Percentiles rank a stretch among this genome's conserved stretches.
phyloP scores from a whole-genome alignment of 2,888 invertebrate species.

The Oscheius sp. region DNA sequence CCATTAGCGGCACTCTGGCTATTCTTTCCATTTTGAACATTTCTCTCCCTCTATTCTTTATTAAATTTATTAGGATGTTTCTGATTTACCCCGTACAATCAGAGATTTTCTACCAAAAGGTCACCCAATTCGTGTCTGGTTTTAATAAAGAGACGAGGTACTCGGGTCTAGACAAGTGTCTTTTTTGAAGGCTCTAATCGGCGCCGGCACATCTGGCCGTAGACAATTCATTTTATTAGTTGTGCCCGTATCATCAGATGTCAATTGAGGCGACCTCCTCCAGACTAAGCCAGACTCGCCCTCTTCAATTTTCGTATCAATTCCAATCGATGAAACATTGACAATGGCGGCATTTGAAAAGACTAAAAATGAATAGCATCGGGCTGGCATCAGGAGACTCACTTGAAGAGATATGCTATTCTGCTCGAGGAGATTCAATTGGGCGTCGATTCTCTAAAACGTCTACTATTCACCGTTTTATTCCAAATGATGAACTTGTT shows the following conservation, averaged over 20 bases:
- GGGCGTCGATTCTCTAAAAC: conserved; percentile 42
- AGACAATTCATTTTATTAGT: not conserved
- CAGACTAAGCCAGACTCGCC: conserved; percentile 16
- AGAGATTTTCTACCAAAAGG: no score
- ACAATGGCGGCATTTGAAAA: conserved; percentile 55
- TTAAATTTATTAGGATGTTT: no score
- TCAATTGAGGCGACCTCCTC: not conserved
- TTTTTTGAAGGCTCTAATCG: conserved; percentile 2
- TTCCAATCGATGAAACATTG: conserved; percentile 47
- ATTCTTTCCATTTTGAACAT: no score
- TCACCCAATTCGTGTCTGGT: no score
- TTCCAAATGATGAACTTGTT: not conserved
- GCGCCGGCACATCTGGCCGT: not conserved
- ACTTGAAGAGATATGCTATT: conserved; percentile 46
- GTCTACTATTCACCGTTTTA: not conserved
- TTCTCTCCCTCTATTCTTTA: no score
- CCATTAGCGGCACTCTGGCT: not conserved
- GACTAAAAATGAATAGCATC: conserved; percentile 14
- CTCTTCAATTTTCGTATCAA: conserved; percentile 46
- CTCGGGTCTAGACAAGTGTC: not conserved
- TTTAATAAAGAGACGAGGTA: no score
- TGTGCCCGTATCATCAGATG: not conserved
- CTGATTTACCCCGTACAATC: no score
- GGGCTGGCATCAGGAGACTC: no score
- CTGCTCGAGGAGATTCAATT: conserved; percentile 45